Evolutionary conservation across 2,888 invertebrate genomes (phyloP).

Genomic region (Eristalis tenax): DNA sequence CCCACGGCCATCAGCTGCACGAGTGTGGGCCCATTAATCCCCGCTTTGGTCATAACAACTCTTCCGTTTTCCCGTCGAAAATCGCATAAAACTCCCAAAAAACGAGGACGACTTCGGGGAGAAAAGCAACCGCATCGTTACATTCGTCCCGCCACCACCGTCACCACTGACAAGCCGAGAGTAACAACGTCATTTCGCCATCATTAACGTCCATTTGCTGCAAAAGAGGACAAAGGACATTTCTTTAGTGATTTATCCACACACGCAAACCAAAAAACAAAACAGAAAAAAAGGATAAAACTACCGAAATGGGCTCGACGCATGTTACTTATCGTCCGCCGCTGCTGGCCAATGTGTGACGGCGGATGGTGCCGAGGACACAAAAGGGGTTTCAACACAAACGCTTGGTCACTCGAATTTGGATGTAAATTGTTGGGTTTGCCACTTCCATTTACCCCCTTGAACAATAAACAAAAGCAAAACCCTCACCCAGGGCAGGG

Average conservation of each 20-base stretch:
- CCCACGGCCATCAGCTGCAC: conserved; percentile 40
- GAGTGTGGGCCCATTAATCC: conserved; percentile 49
- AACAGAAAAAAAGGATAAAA: conserved; percentile 2
- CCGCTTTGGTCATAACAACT: conserved; percentile 47
- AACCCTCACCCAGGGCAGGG: no score
- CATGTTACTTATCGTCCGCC: conserved; percentile 31
- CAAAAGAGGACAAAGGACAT: conserved; percentile 33
- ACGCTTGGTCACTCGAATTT: conserved; percentile 70
- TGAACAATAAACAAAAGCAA: conserved; percentile 26
- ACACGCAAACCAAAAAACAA: no score
- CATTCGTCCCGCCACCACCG: conserved; percentile 54
- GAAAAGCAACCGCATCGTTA: conserved; percentile 52
- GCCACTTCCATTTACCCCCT: conserved; percentile 62
- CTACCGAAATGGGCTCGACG: conserved; percentile 59
- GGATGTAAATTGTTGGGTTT: conserved; percentile 72
- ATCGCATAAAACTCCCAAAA: conserved; percentile 57
- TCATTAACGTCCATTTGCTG: conserved; percentile 70
- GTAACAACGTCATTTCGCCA: conserved; percentile 56
- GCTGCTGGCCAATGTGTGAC: conserved; percentile 12
- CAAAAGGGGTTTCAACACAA: conserved; percentile 54
- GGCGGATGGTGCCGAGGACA: background rate
- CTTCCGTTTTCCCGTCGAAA: conserved; percentile 57
- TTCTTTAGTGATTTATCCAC: conserved; percentile 59
- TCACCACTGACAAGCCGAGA: conserved; percentile 12
- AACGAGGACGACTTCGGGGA: background rate